Base-by-base conservation (phyloP, 2,113 vertebrate genomes). In the Phalacrocorax brasilianus region DNA sequence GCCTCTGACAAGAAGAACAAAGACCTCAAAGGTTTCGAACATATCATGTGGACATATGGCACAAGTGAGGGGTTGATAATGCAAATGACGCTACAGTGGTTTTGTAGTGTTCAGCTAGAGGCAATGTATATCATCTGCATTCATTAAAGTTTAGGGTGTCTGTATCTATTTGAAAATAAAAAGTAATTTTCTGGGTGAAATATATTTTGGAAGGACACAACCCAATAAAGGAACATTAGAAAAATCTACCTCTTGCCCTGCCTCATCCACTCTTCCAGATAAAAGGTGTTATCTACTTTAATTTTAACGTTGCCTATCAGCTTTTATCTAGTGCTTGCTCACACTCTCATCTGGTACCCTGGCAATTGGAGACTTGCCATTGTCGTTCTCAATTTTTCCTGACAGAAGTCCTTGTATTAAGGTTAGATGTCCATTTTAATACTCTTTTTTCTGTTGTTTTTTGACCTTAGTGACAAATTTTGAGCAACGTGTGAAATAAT, bases 1-100 rank as follows among this genome's bases (percentile, higher is more conserved):
- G 70, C 56, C 42, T 91, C 58, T 95, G 91, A 95, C 85, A 97
- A 78, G 38, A 71, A 96, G 92, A 78, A 95, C 95, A 79, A 95
- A 96, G 82, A 85, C 85, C 86, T 87, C 70, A 84, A 70, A 84
- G 40, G 77, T 87, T 95, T 93, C 27, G 53, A 42, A 93, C 50
- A 59, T 85, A 88, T 76, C 65, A 23, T 79, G 56, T 75, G 81
- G 92, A 97, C 91, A 91, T 82, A 89, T 67, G 85, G 93, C 95
- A 59, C 38, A 79, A 94, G 53, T 59, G 70, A 79, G 73, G 86
- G 85, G 85, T 8, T 86, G 84, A 14, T 86, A 82, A 96, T 91
- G 82, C 66, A 96, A 97, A 96, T 81, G 38, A 95, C 88, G 80
- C 14, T 66, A 94, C 47, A 73, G 35, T 52, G 38, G 32, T 49